Evolutionary conservation across 2,113 vertebrate genomes (phyloP).

Genomic region (Ammodytes dubius): DNA sequence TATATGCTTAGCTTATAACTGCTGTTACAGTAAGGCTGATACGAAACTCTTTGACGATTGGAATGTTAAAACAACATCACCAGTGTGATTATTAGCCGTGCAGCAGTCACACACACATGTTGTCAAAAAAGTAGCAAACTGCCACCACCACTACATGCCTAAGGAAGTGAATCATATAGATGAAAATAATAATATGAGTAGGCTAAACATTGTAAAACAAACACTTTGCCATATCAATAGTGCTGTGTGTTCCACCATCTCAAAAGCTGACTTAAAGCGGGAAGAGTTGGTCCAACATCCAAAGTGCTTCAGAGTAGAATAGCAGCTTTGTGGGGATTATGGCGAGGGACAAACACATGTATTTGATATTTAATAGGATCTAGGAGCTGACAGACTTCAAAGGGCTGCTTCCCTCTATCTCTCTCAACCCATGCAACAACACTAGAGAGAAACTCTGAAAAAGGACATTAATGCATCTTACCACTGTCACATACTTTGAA

Average conservation of each 20-base stretch:
- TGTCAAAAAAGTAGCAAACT: neutral
- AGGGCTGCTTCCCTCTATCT: slow-evolving; percentile 38
- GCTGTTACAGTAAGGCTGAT: neutral
- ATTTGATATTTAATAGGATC: slow-evolving; percentile 75
- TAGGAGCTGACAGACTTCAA: slow-evolving; percentile 69
- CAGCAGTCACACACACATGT: neutral
- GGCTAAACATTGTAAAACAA: neutral
- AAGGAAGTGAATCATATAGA: neutral
- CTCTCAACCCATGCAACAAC: slow-evolving; percentile 52
- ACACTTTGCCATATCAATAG: neutral
- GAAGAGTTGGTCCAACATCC: slow-evolving; percentile 19
- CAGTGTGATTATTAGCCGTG: neutral
- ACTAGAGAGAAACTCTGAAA: slow-evolving; percentile 35
- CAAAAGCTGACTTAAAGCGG: slow-evolving; percentile 20
- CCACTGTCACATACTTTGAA: slow-evolving; percentile 58
- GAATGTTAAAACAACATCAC: neutral
- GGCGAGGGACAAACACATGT: slow-evolving; percentile 54
- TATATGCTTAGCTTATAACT: too few species aligned
- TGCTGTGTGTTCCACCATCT: neutral
- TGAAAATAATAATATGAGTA: neutral
- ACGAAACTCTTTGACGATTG: neutral
- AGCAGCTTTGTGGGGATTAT: slow-evolving; percentile 58
- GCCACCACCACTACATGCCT: neutral
- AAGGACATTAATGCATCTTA: slow-evolving; percentile 68
- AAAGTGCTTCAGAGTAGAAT: slow-evolving; percentile 33